These are phyloP conservation scores for Euura lappo DNA, from an alignment of 1,140 invertebrate species.

Conservation along the genomic window DNA sequence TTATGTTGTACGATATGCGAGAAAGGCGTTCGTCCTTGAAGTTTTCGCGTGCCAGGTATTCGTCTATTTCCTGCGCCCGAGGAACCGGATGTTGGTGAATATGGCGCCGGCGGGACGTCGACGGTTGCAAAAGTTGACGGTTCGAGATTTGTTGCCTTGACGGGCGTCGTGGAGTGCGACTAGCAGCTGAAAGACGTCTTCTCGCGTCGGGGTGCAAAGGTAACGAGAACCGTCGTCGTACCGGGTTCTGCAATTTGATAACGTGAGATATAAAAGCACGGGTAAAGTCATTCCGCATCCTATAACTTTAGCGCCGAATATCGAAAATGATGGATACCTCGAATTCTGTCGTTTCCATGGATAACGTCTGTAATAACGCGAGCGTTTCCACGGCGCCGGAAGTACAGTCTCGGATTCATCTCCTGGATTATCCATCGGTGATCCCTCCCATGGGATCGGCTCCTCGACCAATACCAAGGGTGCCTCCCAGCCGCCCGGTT, in stretches of 20 bases:
- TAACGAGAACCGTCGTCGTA: conserved; percentile 64
- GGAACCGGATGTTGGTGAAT: conserved; percentile 69
- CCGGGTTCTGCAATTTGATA: conserved; percentile 26
- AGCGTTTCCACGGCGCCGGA: conserved; percentile 52
- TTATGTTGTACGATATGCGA: too few relatives aligned
- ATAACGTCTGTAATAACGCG: conserved; percentile 66
- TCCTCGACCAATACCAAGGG: conserved; percentile 38
- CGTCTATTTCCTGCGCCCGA: conserved; percentile 50
- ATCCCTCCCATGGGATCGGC: conserved; percentile 11
- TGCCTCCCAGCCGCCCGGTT: conserved; percentile 23
- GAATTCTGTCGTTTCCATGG: conserved; percentile 67
- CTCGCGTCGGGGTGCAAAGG: conserved; percentile 64
- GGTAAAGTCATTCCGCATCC: background rate
- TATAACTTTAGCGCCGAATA: background rate
- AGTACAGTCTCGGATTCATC: conserved; percentile 20
- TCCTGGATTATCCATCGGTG: conserved; percentile 11
- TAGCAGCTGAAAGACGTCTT: conserved; percentile 66
- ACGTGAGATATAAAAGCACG: background rate
- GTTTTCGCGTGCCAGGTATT: too few relatives aligned
- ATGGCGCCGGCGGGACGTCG: conserved; percentile 64
- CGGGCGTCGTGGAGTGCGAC: conserved; percentile 66
- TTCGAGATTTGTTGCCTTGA: conserved; percentile 60
- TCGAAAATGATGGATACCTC: conserved; percentile 20
- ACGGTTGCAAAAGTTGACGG: conserved; percentile 68
- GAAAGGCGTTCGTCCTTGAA: too few relatives aligned